Evolutionary conservation across 2,797 vertebrate genomes (phyloP).

Genomic region (Spinus pinus): DNA sequence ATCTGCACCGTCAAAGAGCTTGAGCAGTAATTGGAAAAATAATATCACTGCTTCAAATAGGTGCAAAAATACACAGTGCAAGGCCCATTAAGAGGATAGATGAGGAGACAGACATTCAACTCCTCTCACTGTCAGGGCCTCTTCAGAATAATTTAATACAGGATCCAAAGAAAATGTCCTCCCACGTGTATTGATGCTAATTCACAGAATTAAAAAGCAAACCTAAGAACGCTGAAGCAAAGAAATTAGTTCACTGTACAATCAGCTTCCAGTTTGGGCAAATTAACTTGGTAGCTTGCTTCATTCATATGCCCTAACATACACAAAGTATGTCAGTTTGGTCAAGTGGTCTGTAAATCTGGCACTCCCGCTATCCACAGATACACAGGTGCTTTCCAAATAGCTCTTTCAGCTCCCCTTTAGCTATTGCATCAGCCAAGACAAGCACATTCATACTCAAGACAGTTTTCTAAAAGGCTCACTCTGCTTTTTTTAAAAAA

Average conservation of each 20-base stretch:
- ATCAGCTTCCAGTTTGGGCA: not conserved
- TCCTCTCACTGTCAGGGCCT: not conserved
- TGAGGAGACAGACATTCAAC: conserved; percentile 4
- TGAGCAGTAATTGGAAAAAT: not conserved
- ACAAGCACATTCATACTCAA: not conserved
- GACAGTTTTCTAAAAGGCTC: not conserved
- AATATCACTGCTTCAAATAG: conserved; percentile 14
- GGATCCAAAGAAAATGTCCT: conserved; percentile 1
- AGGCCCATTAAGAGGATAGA: conserved; percentile 10
- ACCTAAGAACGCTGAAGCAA: not conserved
- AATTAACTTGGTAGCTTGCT: not conserved
- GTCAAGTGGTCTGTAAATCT: not conserved
- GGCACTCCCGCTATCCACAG: not conserved
- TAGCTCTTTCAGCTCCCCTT: not conserved
- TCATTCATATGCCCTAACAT: not conserved
- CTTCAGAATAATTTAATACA: not conserved
- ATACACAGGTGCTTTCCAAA: not conserved
- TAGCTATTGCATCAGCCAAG: not conserved
- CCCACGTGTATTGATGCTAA: conserved; percentile 17
- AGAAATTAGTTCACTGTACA: not conserved
- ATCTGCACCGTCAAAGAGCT: not conserved
- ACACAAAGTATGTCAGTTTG: not conserved
- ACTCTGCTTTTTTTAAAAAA: not conserved
- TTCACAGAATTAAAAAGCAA: conserved; percentile 34
- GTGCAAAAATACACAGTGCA: conserved; percentile 24